Conservation (phyloP, 2,888 invertebrate genomes). For the Drosophila mayaguana region DNA sequence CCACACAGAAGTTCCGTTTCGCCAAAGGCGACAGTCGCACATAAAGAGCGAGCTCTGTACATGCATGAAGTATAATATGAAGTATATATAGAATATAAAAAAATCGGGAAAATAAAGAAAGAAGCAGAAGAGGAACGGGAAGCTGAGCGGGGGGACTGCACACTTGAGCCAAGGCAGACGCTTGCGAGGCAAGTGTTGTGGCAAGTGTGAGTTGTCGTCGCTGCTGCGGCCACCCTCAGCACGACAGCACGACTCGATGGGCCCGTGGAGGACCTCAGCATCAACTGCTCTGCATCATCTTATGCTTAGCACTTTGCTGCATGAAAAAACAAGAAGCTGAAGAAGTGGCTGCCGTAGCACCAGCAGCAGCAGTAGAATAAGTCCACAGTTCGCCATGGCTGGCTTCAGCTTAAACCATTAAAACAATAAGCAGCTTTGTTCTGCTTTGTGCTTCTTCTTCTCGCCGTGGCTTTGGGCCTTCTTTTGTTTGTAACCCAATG, state of each 20-base stretch:
- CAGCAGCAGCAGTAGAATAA: neutral
- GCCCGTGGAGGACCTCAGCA: conserved; percentile 41
- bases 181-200: conserved; percentile 28
- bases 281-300: conserved; percentile 53
- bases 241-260: conserved; percentile 18
- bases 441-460: conserved; percentile 43
- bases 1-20: conserved; percentile 31
- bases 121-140: conserved; percentile 35
- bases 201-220: conserved; percentile 22
- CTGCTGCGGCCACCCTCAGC: conserved; percentile 45
- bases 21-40: conserved; percentile 26
- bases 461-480: conserved; percentile 34
- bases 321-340: neutral
- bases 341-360: neutral
- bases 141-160: conserved; percentile 37
- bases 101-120: too few species aligned
- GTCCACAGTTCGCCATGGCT: conserved; percentile 32
- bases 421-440: conserved; percentile 81
- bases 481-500: conserved; percentile 43
- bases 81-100: neutral
- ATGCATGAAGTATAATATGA: conserved; percentile 8
- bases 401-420: conserved; percentile 75
- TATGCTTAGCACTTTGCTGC: conserved; percentile 41
- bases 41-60: conserved; percentile 10
- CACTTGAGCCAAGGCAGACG: conserved; percentile 45